Conservation (phyloP, 2,113 vertebrate species). For the Tenebrosternarchus preto region DNA sequence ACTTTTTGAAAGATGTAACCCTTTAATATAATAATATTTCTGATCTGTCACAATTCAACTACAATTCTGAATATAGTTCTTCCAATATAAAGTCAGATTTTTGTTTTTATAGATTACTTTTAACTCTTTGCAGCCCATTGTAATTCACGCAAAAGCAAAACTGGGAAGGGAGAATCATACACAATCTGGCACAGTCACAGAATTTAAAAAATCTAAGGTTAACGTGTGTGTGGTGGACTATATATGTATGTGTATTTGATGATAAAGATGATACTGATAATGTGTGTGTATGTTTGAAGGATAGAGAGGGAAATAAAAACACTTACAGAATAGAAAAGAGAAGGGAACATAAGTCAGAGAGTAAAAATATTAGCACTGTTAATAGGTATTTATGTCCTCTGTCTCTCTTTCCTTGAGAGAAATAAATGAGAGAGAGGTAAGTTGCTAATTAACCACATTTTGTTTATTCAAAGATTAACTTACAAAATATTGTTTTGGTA, state of each 20-base stretch:
- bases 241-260: neutral
- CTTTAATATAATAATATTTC: too few relatives aligned
- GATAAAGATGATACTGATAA: too few relatives aligned
- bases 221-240: neutral
- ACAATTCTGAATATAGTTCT: too few relatives aligned
- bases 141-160: neutral
- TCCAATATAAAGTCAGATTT: too few relatives aligned
- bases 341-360: neutral
- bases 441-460: neutral
- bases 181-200: too few relatives aligned
- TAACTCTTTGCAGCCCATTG: neutral
- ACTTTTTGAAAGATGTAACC: too few relatives aligned
- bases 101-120: neutral
- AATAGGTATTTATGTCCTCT: neutral
- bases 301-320: neutral
- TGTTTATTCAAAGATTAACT: too few relatives aligned
- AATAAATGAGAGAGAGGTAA: constrained; percentile 3
- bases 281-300: neutral
- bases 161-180: neutral
- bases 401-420: neutral
- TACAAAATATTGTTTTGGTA: neutral
- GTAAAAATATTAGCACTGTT: neutral
- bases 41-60: neutral
- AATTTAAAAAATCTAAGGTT: too few relatives aligned
- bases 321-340: neutral